A percentile compares a stretch with the other conserved stretches of the same genome.
These are phyloP conservation scores for Hemithea aestivaria DNA, from an alignment of 2,888 invertebrate genomes.

Conservation along the genomic window DNA sequence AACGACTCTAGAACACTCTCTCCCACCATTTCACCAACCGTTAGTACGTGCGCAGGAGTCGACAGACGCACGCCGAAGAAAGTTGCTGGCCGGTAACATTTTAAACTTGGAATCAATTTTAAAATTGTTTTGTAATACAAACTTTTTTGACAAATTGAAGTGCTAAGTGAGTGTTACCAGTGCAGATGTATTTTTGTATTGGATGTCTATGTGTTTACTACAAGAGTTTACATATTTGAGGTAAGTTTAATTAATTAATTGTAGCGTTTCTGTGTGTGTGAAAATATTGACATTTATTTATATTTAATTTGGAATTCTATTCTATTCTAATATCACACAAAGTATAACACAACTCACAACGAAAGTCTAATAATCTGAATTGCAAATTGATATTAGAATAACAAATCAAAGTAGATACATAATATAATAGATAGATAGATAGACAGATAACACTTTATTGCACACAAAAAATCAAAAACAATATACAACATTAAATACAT, in stretches of 20 bases:
- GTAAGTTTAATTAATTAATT: constrained; percentile 25
- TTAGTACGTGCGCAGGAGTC: constrained; percentile 51
- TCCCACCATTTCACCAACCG: constrained; percentile 50
- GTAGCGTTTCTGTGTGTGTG: not conserved
- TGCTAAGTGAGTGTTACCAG: constrained; percentile 3
- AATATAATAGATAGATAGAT: too few relatives aligned
- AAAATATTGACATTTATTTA: not conserved
- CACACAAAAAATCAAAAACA: too few relatives aligned
- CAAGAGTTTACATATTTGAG: constrained; percentile 36
- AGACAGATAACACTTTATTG: too few relatives aligned
- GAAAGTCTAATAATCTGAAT: too few relatives aligned
- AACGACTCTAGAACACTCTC: constrained; percentile 24
- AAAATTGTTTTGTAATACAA: constrained; percentile 11
- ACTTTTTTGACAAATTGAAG: constrained; percentile 8
- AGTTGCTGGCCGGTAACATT: constrained; percentile 37
- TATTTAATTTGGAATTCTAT: too few relatives aligned
- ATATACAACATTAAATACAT: too few relatives aligned
- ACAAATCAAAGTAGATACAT: too few relatives aligned
- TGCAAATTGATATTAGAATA: too few relatives aligned
- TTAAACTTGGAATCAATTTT: constrained; percentile 14
- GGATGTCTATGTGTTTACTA: constrained; percentile 32
- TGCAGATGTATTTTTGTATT: constrained; percentile 22
- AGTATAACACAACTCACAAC: too few relatives aligned
- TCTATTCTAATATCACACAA: too few relatives aligned
- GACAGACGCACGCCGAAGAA: constrained; percentile 45